Evolutionary conservation across 2,113 vertebrate species (phyloP), one percentile per base, ranked within the genome.

Genomic region (Hippocampus zosterae): DNA sequence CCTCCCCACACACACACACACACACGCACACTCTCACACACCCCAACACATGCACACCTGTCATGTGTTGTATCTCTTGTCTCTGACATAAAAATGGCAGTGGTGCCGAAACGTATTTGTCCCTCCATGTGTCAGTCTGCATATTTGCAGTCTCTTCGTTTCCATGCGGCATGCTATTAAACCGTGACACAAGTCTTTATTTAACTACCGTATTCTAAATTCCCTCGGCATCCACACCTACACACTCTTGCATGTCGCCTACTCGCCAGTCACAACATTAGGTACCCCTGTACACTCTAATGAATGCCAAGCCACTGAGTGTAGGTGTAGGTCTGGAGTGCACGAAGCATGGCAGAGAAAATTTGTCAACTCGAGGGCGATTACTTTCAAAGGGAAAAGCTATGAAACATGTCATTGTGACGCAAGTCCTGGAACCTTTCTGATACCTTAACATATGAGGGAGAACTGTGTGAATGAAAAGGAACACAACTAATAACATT

Each of bases 11-110:
- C 61, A 5, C 66, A 42, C 76, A 70, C 82, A 5, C 55, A 6
- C 33, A 18, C 33, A 0, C 33, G 7, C 46, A 50, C 46, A 19
- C 42, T 3, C 21, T 10, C 3, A 29, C 27, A 27, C 55, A 12
- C 37, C n/a, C 27, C 8, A 6, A 8, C 59, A 41, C 62, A 5
- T 65, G 44, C 76, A 72, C 83, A 81, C 84, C 83, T 77, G 82
- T 82, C 83, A 68, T 69, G 71, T 72, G 73, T 69, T 86, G 65
- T 71, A 53, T 71, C 62, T 68, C 65, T 42, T 65, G 44, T 80
- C 52, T 65, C 67, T 68, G 73, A 70, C 72, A 48, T 76, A 70
- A 73, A 53, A 65, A 44, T 13, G 61, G 55, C 68, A 68, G 75
- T 10, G 33, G 16, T 62, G 12, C 23, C 16, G 61, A 66, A 83